Percentiles rank a stretch among this genome's conserved stretches.
These are phyloP conservation scores for Mirza zaza DNA, from an alignment of 2,113 vertebrate genomes.

Conservation along the genomic window DNA sequence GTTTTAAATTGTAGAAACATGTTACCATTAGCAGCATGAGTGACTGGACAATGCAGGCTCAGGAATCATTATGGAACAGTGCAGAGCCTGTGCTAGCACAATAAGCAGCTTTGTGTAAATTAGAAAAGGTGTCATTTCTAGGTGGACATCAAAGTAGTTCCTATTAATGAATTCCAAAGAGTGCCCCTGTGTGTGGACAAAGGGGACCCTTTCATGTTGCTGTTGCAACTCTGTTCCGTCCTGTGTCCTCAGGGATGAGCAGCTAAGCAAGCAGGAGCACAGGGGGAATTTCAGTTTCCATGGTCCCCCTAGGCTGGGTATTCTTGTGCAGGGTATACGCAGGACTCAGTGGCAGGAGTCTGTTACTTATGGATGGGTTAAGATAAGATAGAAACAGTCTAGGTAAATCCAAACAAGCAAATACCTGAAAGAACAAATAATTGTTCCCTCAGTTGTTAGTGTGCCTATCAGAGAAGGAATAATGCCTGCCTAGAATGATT, in stretches of 20 bases:
- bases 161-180: background rate
- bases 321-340: background rate
- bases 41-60: background rate
- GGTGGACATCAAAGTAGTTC: background rate
- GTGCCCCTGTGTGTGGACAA: background rate
- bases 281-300: background rate
- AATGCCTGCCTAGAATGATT: background rate
- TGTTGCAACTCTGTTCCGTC: background rate
- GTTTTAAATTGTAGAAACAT: background rate
- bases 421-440: background rate
- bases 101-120: background rate
- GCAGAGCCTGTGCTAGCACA: background rate
- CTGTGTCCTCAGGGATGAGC: background rate
- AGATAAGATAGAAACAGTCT: background rate
- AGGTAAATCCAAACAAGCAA: background rate
- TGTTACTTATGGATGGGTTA: background rate
- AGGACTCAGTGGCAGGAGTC: background rate
- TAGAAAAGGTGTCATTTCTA: background rate
- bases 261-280: background rate
- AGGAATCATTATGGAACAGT: background rate
- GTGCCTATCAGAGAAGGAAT: background rate
- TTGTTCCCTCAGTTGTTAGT: background rate
- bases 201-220: background rate
- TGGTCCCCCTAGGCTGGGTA: background rate
- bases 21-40: background rate